Percentiles rank a stretch among this genome's conserved stretches.
These are phyloP conservation scores for Chinchilla lanigera DNA, from an alignment of 2,113 vertebrate species.

Conservation along the genomic window DNA sequence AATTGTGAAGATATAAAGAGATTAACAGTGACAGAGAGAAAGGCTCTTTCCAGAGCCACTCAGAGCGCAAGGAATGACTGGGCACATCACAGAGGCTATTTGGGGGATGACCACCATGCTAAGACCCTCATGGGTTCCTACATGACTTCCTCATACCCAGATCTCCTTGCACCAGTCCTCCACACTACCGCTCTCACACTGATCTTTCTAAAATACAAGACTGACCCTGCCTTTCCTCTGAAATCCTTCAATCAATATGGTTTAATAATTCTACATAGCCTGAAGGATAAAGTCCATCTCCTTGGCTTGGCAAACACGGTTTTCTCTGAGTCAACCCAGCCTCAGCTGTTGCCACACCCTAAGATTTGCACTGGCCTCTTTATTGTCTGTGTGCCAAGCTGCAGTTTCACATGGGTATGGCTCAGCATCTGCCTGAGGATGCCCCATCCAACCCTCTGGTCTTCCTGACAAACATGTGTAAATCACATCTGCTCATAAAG, in stretches of 20 bases:
- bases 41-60: background rate
- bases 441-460: background rate
- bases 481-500: background rate
- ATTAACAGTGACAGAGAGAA: background rate
- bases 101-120: background rate
- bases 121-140: background rate
- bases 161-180: background rate
- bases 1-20: background rate
- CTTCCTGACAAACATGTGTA: background rate
- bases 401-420: background rate
- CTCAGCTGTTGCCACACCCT: background rate
- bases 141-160: background rate
- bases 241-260: background rate
- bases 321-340: background rate
- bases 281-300: background rate
- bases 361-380: background rate
- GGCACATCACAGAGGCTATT: background rate
- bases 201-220: background rate
- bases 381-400: background rate
- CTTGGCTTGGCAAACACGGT: background rate
- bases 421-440: background rate
- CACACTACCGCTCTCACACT: background rate
- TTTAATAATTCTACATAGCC: background rate
- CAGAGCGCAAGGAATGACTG: background rate
- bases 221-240: background rate